phyloP scores from a whole-genome alignment of 2,888 invertebrate genomes.

The Apotomis betuletana region DNA sequence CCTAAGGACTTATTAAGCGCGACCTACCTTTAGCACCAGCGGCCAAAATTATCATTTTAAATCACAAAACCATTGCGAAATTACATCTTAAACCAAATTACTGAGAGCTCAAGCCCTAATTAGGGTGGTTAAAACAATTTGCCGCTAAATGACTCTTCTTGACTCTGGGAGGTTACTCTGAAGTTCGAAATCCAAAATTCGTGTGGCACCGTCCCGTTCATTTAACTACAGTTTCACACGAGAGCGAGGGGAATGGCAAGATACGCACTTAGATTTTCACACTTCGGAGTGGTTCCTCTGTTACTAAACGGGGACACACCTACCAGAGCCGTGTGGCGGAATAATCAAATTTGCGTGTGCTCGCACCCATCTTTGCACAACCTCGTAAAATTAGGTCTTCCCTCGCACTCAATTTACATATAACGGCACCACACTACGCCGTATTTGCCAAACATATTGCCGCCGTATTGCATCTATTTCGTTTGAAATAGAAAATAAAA shows the following conservation, averaged over 20 bases:
- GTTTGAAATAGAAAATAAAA: too few species aligned
- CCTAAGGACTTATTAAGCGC: not conserved
- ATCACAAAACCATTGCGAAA: constrained; percentile 15
- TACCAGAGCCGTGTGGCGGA: constrained; percentile 49
- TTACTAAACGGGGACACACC: constrained; percentile 47
- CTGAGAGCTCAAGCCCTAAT: constrained; percentile 27
- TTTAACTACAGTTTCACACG: too few species aligned
- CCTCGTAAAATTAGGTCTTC: constrained; percentile 25
- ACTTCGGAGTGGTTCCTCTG: constrained; percentile 1
- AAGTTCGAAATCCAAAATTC: too few species aligned
- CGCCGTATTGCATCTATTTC: too few species aligned
- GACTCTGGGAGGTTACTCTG: not conserved
- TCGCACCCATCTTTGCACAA: constrained; percentile 47
- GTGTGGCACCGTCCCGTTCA: too few species aligned
- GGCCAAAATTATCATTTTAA: constrained; percentile 16
- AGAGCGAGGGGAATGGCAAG: too few species aligned
- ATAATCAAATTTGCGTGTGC: constrained; percentile 59
- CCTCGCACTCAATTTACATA: constrained; percentile 21
- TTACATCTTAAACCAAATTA: constrained; percentile 30
- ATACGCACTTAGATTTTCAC: too few species aligned
- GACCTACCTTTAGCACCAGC: constrained; percentile 1
- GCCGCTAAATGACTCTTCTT: constrained; percentile 36
- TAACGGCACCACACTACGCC: not conserved
- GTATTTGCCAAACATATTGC: too few species aligned
- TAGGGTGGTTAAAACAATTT: constrained; percentile 35